These are phyloP conservation scores for Myotis myotis DNA, from an alignment of 2,797 vertebrate genomes.

Conservation along the genomic window DNA sequence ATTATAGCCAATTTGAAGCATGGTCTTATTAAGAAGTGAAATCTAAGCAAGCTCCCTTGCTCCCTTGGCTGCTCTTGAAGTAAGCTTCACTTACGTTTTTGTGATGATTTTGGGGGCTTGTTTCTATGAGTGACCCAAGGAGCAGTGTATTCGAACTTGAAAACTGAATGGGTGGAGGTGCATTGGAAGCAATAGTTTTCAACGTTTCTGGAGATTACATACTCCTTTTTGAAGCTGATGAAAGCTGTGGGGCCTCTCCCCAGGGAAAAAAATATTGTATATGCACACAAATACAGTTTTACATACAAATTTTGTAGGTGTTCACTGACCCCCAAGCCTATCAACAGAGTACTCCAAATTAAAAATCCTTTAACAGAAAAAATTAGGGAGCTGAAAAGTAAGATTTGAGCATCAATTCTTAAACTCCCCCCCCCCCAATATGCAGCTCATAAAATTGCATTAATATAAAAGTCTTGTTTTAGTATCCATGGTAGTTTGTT, in stretches of 20 bases:
- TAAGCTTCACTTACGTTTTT: neutral
- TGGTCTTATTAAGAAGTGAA: slow-evolving; percentile 1
- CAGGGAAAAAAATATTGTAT: neutral
- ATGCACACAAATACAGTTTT: neutral
- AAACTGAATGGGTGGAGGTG: neutral
- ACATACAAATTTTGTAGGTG: neutral
- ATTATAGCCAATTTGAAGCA: neutral
- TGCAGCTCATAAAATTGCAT: neutral
- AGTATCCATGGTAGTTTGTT: slow-evolving; percentile 28
- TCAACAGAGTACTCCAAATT: neutral
- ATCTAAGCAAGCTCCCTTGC: neutral
- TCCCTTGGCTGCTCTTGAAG: neutral
- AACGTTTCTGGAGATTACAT: neutral
- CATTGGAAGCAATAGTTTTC: slow-evolving; percentile 13
- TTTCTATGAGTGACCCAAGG: neutral
- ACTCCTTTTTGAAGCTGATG: slow-evolving; percentile 25
- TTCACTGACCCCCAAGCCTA: neutral
- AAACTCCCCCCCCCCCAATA: neutral
- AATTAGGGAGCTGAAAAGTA: slow-evolving; percentile 17
- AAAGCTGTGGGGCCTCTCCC: neutral
- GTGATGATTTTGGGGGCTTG: neutral
- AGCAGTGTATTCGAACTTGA: slow-evolving; percentile 9
- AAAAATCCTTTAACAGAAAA: slow-evolving; percentile 1
- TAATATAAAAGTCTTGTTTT: slow-evolving; percentile 26
- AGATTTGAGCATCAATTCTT: slow-evolving; percentile 24